These are phyloP conservation scores for Aethes cnicana DNA, from an alignment of 2,888 invertebrate genomes.

Conservation along the genomic window DNA sequence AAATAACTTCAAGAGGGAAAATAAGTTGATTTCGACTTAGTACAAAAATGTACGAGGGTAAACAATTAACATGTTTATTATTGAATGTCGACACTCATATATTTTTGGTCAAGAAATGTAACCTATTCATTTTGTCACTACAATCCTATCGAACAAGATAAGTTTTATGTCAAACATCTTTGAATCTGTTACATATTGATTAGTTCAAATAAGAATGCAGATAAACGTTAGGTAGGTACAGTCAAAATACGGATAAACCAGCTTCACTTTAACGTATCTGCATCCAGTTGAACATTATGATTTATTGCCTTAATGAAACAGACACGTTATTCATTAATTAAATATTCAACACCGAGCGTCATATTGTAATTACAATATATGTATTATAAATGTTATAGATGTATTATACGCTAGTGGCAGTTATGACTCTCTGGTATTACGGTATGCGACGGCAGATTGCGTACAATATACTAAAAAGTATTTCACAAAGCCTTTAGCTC, in stretches of 20 bases:
- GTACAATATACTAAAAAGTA: slow-evolving; percentile 46
- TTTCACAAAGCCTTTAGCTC: slow-evolving; percentile 25
- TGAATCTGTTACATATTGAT: too few species aligned
- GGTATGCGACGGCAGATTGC: slow-evolving; percentile 40
- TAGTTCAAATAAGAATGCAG: too few species aligned
- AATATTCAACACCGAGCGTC: slow-evolving; percentile 57
- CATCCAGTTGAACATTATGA: too few species aligned
- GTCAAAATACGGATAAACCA: too few species aligned
- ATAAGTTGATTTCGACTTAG: slow-evolving; percentile 9
- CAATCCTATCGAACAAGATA: slow-evolving; percentile 1
- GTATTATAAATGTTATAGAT: slow-evolving; percentile 63
- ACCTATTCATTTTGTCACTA: background rate
- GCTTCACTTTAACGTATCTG: too few species aligned
- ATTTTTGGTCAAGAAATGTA: slow-evolving; percentile 1
- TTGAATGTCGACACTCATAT: slow-evolving; percentile 3
- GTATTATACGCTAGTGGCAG: slow-evolving; percentile 76
- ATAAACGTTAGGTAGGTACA: too few species aligned
- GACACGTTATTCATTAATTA: slow-evolving; percentile 56
- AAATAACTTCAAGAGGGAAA: slow-evolving; percentile 21
- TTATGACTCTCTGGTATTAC: slow-evolving; percentile 68
- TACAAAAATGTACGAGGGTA: background rate
- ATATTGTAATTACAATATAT: slow-evolving; percentile 59
- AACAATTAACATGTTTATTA: background rate
- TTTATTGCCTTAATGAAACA: slow-evolving; percentile 6
- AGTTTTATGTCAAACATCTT: too few species aligned